Evolutionary conservation across 2,797 vertebrate genomes (phyloP), one percentile per base, ranked within the genome.

Genomic region (Schizothorax lantsangensis): DNA sequence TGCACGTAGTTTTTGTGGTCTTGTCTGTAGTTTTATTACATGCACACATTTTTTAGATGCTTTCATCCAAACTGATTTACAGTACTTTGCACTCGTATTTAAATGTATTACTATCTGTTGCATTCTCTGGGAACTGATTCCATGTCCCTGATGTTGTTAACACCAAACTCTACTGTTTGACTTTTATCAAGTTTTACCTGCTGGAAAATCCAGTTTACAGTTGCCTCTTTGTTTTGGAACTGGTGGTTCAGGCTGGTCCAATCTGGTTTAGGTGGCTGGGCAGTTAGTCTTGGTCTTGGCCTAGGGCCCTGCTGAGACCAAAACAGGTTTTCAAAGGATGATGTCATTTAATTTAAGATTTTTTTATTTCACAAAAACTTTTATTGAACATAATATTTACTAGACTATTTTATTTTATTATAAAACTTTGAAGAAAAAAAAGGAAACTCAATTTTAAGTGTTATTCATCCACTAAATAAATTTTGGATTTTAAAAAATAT

Each of bases 181-280:
- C 74, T 54, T 54, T 36, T 33, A 33, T 7, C 3, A 30, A 0
- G 30, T 66, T 66, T 33, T 38, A 57, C 33, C 69, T 33, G 49
- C 38, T 73, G 36, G 17, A 59, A 30, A 83, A 26, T 82, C 33
- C 33, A 82, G 15, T 11, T 14, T 17, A 71, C 30, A 21, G 7
- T 82, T 52, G 47, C 47, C 17, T 59, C 54, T 79, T 14, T 62
- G 57, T 79, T 79, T 79, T 79, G 38, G 38, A 62, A 6, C 5
- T 69, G 12, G 26, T 68, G 17, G 15, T 49, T 81, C 17, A 62
- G 40, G 40, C 15, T 23, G 10, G 43, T 81, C 59, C 62, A 81
- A 0, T 47, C 43, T 47, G 62, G 26, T 81, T 81, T 68, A 66
- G 49, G 33, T 38, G 14, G 14, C 38, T 62, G 57, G 40, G 36